These are phyloP conservation scores for Pachyramphus minor DNA, from an alignment of 2,113 vertebrate species.

Conservation along the genomic window DNA sequence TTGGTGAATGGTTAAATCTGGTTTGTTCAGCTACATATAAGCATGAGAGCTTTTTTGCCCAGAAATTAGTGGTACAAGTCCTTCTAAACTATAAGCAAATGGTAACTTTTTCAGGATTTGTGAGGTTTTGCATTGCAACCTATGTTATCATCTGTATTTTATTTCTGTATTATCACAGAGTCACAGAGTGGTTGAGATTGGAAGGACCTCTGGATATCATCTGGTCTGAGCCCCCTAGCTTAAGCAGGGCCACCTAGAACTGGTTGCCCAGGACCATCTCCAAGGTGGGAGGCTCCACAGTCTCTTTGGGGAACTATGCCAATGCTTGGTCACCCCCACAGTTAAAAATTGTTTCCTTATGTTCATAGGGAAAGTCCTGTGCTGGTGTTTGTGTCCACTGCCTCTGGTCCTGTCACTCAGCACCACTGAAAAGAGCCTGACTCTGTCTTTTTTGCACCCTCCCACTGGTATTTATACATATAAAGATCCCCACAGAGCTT, in stretches of 20 bases:
- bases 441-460: not conserved
- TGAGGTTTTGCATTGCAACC: not conserved
- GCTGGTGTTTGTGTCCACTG: not conserved
- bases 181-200: not conserved
- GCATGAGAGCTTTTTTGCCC: slow-evolving; percentile 30
- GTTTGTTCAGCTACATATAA: slow-evolving; percentile 9
- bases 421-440: not conserved
- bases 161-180: not conserved
- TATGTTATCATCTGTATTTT: not conserved
- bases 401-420: not conserved
- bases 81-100: slow-evolving; percentile 16
- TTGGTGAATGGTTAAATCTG: not conserved
- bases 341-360: not conserved
- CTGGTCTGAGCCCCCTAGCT: not conserved
- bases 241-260: not conserved
- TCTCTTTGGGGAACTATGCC: not conserved
- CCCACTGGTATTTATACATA: not conserved
- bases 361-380: not conserved
- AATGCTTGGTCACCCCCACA: not conserved
- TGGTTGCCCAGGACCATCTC: not conserved
- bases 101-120: not conserved
- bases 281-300: not conserved
- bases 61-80: not conserved
- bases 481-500: not conserved
- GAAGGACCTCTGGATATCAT: not conserved